A percentile compares a stretch with the other conserved stretches of the same genome.
phyloP scores from a whole-genome alignment of 2,113 vertebrate species.

The Urocitellus parryii region DNA sequence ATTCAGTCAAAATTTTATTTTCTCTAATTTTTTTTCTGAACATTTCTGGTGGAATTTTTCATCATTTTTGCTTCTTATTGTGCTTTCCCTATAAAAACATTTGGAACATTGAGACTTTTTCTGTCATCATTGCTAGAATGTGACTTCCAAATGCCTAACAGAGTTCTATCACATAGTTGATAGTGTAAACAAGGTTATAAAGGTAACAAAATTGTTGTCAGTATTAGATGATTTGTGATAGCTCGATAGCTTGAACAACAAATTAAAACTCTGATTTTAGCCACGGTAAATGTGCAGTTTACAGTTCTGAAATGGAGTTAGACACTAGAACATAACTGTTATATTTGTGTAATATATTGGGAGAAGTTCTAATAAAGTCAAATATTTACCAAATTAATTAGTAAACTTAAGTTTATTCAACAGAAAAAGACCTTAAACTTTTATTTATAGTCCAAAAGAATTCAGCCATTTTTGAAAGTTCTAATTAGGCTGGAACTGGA shows the following conservation, averaged over 20 bases:
- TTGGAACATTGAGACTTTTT: not conserved
- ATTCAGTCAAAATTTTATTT: conserved; percentile 57
- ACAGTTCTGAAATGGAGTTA: conserved; percentile 74
- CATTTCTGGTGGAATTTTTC: conserved; percentile 45
- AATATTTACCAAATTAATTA: conserved; percentile 42
- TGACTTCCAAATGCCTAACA: not conserved
- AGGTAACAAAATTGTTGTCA: conserved; percentile 23
- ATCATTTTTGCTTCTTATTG: conserved; percentile 38
- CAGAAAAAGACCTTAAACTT: conserved; percentile 57
- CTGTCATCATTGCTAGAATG: not conserved
- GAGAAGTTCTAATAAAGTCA: conserved; percentile 49
- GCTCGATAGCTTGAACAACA: conserved; percentile 16
- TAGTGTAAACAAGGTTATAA: conserved; percentile 27
- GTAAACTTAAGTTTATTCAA: conserved; percentile 31
- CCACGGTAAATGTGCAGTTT: conserved; percentile 44
- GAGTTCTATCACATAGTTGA: conserved; percentile 18
- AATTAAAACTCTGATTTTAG: conserved; percentile 52
- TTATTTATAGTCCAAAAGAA: not conserved
- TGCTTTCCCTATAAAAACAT: conserved; percentile 32
- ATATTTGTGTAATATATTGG: not conserved
- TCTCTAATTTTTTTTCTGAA: conserved; percentile 13
- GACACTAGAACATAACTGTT: conserved; percentile 65
- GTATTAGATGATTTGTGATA: not conserved
- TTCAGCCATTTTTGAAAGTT: conserved; percentile 37
- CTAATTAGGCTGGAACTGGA: not conserved